Percentiles rank a stretch among this genome's conserved stretches.
Conservation (phyloP, 2,113 vertebrate genomes). For the Talpa occidentalis region DNA sequence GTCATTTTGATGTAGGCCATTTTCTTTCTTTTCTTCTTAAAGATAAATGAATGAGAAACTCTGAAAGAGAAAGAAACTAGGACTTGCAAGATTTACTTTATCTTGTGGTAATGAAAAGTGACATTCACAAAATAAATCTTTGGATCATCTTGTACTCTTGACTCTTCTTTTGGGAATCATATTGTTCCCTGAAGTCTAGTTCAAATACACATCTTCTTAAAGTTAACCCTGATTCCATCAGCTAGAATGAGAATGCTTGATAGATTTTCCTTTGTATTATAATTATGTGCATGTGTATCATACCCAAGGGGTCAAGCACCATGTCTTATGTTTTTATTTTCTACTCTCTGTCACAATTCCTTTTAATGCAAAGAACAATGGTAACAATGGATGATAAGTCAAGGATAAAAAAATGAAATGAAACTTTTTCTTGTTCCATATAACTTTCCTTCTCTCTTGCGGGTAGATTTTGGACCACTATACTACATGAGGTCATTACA, state of each 20-base stretch:
- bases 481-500: background rate
- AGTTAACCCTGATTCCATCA: background rate
- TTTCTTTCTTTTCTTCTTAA: background rate
- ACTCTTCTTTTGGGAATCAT: background rate
- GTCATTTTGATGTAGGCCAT: too few species aligned
- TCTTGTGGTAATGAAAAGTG: background rate
- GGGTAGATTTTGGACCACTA: background rate
- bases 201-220: background rate
- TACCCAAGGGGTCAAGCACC: background rate
- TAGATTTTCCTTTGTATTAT: background rate
- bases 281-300: background rate
- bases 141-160: background rate
- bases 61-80: background rate
- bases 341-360: background rate
- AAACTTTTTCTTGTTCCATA: background rate
- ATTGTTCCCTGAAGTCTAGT: background rate
- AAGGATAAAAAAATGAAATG: constrained; percentile 31
- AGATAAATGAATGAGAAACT: background rate
- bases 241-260: background rate
- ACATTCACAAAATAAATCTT: background rate
- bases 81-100: background rate
- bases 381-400: background rate
- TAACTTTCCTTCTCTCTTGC: background rate
- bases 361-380: background rate
- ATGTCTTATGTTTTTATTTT: constrained; percentile 11